phyloP scores from a whole-genome alignment of 2,888 invertebrate genomes.

The Miltochrista miniata region DNA sequence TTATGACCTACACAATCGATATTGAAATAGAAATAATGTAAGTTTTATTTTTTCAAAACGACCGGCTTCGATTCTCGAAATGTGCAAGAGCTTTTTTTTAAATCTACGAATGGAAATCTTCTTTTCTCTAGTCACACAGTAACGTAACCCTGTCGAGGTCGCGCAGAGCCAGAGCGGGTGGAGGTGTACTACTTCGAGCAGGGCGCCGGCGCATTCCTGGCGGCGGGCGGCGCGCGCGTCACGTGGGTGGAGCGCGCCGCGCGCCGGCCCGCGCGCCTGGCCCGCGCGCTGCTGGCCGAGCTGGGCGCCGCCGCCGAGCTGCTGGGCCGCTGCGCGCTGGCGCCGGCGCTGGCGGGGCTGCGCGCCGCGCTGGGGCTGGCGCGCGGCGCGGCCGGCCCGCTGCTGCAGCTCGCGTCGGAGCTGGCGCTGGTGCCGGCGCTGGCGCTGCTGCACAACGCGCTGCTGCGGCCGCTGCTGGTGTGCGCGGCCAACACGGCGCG shows the following conservation, averaged over 20 bases:
- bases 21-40: no score
- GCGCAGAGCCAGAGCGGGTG: slow-evolving; percentile 52
- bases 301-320: slow-evolving; percentile 80
- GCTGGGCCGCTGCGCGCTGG: slow-evolving; percentile 84
- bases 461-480: slow-evolving; percentile 87
- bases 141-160: no score
- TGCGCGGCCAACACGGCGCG: slow-evolving; percentile 84
- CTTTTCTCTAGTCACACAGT: no score
- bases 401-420: slow-evolving; percentile 74
- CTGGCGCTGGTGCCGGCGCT: slow-evolving; percentile 88
- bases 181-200: slow-evolving; percentile 63
- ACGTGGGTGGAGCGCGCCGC: slow-evolving; percentile 21
- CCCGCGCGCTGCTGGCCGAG: slow-evolving; percentile 73
- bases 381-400: slow-evolving; percentile 44
- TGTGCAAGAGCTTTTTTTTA: no score
- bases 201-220: slow-evolving; percentile 41
- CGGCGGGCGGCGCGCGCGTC: slow-evolving; percentile 24
- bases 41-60: no score
- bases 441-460: slow-evolving; percentile 86
- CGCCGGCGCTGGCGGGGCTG: slow-evolving; percentile 75
- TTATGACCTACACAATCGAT: no score
- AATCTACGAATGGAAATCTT: no score
- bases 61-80: no score
- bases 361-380: slow-evolving; percentile 32
- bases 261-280: slow-evolving; percentile 31